Conservation (phyloP, 2,888 invertebrate genomes). For the Laspeyria flexula region DNA sequence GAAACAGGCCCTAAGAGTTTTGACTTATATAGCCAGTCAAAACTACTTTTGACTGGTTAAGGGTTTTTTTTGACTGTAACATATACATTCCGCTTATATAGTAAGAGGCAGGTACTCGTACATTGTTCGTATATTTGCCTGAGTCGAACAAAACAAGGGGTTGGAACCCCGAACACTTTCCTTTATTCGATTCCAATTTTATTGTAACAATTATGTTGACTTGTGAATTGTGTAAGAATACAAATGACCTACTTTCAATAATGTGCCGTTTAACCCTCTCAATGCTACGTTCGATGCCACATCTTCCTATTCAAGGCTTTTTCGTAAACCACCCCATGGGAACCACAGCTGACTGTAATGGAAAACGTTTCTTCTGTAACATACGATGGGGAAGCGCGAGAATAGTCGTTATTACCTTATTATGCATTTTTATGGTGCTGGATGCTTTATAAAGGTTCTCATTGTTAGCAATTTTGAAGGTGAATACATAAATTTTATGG, state of each 20-base stretch:
- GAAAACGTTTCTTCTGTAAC: not conserved
- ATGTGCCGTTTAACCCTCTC: not conserved
- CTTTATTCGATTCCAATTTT: not conserved
- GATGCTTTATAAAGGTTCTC: not conserved
- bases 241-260: constrained; percentile 1
- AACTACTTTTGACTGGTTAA: too few relatives aligned
- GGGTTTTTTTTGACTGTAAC: too few relatives aligned
- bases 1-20: too few relatives aligned
- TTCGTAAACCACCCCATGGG: constrained; percentile 18
- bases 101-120: not conserved
- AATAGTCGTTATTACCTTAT: constrained; percentile 2
- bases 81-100: too few relatives aligned
- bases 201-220: constrained; percentile 3
- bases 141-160: not conserved
- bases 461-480: too few relatives aligned
- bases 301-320: constrained; percentile 8
- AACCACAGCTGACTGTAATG: constrained; percentile 23
- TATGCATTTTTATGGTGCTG: not conserved
- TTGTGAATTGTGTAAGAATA: not conserved
- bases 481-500: too few relatives aligned
- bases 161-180: not conserved
- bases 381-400: not conserved
- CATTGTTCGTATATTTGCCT: not conserved
- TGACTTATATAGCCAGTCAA: too few relatives aligned
- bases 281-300: not conserved